Base-by-base conservation (phyloP, 2,113 vertebrate genomes). In the Carassius auratus region DNA sequence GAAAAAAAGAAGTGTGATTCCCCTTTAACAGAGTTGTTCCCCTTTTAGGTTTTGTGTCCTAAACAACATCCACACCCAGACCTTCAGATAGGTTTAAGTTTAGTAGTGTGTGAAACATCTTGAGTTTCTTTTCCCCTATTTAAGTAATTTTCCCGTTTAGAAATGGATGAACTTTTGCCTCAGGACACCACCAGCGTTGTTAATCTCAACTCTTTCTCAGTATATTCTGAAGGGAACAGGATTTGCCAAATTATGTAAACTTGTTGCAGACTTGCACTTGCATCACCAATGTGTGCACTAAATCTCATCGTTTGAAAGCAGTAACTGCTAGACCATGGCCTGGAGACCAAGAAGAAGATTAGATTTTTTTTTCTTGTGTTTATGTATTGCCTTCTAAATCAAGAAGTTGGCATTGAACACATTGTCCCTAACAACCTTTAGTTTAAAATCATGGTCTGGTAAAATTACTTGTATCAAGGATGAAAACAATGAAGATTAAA, bases 121-220 rank as follows among this genome's bases (percentile, higher is more conserved):
- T 75, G 52, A 55, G 8, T n/a, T 61, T 62, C 33, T 83, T 61
- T 74, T 79, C 21, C 26, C 3, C 21, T 38, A 26, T 33, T n/a
- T 38, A 73, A 62, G 36, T 84, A 6, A 30, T 61, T 64, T 87
- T 69, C 15, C 5, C n/a, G 30, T 52, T 62, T 68, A 33, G 50
- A 76, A 38, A 52, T 77, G 80, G 83, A 66, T 86, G 76, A 88
- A 84, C 50, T 81, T 80, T 83, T 87, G 74, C 82, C 80, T 81
- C 71, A 38, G 81, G 52, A 36, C 69, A 86, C 80, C 55, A 77
- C 33, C 38, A 45, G n/a, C 38, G 48, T 76, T 23, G 48, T 81
- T 80, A 80, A 69, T 87, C 59, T 45, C 5, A 4, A 75, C 79
- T 55, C 21, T 71, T 86, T 69, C 77, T 86, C 42, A 38, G 68